phyloP scores from a whole-genome alignment of 2,113 vertebrate genomes.

The Phrynocephalus versicolor region DNA sequence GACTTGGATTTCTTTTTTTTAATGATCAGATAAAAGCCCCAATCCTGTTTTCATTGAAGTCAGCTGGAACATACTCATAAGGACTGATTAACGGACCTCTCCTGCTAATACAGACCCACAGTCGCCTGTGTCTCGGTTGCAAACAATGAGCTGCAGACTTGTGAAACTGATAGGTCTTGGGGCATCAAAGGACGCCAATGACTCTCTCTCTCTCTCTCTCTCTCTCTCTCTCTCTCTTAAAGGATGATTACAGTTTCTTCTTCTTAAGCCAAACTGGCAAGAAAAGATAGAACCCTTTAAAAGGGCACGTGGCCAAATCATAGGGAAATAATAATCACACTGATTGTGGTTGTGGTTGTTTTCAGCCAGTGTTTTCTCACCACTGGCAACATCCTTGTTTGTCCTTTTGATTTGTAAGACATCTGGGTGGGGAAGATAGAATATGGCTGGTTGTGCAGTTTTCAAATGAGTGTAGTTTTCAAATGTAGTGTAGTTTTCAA shows the following conservation, averaged over 20 bases:
- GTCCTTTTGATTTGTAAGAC: too few species aligned
- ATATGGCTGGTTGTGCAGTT: too few species aligned
- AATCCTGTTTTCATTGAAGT: not conserved
- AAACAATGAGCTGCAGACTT: not conserved
- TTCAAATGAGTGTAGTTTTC: too few species aligned
- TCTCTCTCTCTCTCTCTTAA: slow-evolving; percentile 1
- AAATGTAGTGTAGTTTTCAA: too few species aligned
- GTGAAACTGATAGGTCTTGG: not conserved
- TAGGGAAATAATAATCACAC: not conserved
- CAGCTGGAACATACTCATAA: slow-evolving; percentile 4
- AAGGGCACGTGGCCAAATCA: slow-evolving; percentile 6
- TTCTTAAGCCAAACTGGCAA: not conserved
- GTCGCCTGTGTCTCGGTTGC: not conserved
- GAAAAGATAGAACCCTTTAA: not conserved
- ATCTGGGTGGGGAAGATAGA: too few species aligned
- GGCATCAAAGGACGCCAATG: slow-evolving; percentile 10
- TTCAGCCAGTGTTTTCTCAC: too few species aligned
- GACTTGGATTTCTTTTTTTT: not conserved
- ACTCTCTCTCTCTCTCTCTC: not conserved
- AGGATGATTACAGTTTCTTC: not conserved
- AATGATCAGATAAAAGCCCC: not conserved
- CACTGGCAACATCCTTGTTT: too few species aligned
- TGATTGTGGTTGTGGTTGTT: not conserved
- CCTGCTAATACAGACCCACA: not conserved
- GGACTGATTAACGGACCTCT: not conserved